Percentiles rank a stretch among this genome's conserved stretches.
Conservation (phyloP, 2,797 vertebrate species). For the Epinephelus malabaricus region DNA sequence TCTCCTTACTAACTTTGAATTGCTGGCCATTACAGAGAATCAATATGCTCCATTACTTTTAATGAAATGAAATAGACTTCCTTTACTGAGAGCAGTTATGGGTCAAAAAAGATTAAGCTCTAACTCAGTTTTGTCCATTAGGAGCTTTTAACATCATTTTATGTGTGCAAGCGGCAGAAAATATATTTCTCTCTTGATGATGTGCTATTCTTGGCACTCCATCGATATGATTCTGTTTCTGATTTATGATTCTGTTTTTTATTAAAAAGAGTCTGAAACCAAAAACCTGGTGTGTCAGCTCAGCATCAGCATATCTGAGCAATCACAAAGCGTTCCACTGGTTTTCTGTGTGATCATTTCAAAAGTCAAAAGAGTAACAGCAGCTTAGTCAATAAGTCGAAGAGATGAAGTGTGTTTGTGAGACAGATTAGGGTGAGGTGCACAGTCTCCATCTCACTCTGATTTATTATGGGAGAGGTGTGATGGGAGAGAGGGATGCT, state of each 20-base stretch:
- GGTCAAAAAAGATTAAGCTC: constrained; percentile 32
- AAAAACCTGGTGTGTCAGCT: neutral
- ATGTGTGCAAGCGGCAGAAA: neutral
- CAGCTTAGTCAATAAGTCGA: neutral
- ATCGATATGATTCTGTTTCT: neutral
- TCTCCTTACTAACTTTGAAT: constrained; percentile 1
- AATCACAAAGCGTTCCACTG: neutral
- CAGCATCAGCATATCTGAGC: neutral
- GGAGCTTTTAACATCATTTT: constrained; percentile 10
- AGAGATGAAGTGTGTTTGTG: neutral
- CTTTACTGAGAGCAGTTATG: constrained; percentile 4
- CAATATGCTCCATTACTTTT: constrained; percentile 30
- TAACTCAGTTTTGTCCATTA: constrained; percentile 9
- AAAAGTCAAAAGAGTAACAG: neutral
- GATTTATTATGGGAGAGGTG: constrained; percentile 67
- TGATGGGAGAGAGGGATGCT: constrained; percentile 59
- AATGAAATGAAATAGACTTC: constrained; percentile 23
- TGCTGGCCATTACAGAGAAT: constrained; percentile 6
- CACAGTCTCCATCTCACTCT: constrained; percentile 29
- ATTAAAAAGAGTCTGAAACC: neutral
- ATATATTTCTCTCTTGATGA: neutral
- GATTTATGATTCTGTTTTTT: neutral
- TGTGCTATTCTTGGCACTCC: neutral
- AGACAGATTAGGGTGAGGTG: constrained; percentile 25
- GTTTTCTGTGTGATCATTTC: neutral